Base-by-base conservation (phyloP, 2,113 vertebrate genomes). In the Datnioides undecimradiatus region DNA sequence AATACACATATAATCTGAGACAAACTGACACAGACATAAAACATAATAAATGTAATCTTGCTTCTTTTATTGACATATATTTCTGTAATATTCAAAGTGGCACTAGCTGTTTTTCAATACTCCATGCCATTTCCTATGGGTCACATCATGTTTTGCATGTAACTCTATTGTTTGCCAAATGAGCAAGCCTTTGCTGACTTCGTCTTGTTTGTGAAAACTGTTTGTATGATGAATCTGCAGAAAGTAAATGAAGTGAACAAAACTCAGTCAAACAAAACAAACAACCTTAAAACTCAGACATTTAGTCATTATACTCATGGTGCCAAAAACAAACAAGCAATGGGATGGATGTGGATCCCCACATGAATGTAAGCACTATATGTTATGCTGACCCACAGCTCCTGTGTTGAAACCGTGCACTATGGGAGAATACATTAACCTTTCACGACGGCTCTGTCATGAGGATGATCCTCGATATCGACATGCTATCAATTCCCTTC, bases 391-490 rank as follows among this genome's bases (percentile, higher is more conserved):
- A 55, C 23, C 34, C 8, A 1, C 19, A 4, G 27, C 64, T 40
- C 29, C 55, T 55, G 31, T 38, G 46, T 46, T 57, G 33, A 58
- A 62, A 33, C 29, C n/a, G 17, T 62, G 33, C 21, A 9, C 72
- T 13, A 19, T 2, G 21, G 10, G 6, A 48, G 85, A 92, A 90
- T 90, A 80, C 68, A 80, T 93, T 90, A 89, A 86, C 86, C 87
- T 90, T 90, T 93, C 29, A n/a, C 34, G 17, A 29, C 0, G 38
- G 52, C 80, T 80, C 52, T 27, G 57, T 62, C 14, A 9, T 33
- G 38, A 59, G 46, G 80, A 79, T 48, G 16, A 77, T 77, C 74
- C 76, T 82, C 13, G n/a, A 79, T 88, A 88, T 88, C 55, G 71
- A 84, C 63, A 55, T 11, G 3, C 71, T 79, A 84, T 87, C 80